phyloP scores from a whole-genome alignment of 1,140 invertebrate species.

The Drosophila pseudoananassae region DNA sequence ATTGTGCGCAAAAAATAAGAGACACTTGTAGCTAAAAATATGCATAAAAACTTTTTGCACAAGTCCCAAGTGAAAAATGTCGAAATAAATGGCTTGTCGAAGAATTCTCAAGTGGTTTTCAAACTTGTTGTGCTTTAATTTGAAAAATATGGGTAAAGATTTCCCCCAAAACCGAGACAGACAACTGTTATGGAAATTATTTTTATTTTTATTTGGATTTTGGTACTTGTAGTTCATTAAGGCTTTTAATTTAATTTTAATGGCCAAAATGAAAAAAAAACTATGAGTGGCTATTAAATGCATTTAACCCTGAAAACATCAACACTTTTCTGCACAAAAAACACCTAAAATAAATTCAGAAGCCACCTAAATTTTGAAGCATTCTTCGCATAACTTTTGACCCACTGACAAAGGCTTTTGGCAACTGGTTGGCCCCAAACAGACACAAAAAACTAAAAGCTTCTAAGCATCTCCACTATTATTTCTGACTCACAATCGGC shows the following conservation, averaged over 20 bases:
- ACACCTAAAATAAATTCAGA: background rate
- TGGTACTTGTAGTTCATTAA: constrained; percentile 29
- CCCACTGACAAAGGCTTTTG: constrained; percentile 42
- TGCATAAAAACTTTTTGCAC: constrained; percentile 22
- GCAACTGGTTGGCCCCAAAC: constrained; percentile 43
- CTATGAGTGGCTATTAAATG: constrained; percentile 34
- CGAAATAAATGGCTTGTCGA: constrained; percentile 29
- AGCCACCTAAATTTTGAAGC: constrained; percentile 22
- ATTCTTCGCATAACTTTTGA: constrained; percentile 26
- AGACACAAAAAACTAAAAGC: constrained; percentile 3
- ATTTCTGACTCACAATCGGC: constrained; percentile 19
- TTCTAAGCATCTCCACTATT: constrained; percentile 29
- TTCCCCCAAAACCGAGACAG: background rate
- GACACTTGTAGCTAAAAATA: constrained; percentile 51
- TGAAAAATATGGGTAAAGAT: constrained; percentile 4
- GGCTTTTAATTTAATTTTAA: constrained; percentile 41
- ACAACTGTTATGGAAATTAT: constrained; percentile 14
- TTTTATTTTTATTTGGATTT: constrained; percentile 30
- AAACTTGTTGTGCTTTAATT: constrained; percentile 7
- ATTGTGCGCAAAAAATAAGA: constrained; percentile 47
- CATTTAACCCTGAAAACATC: constrained; percentile 35
- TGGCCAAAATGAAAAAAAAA: constrained; percentile 14
- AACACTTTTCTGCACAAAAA: constrained; percentile 3
- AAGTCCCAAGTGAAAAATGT: constrained; percentile 16
- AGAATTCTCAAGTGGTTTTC: constrained; percentile 34